Percentiles rank a stretch among this genome's conserved stretches.
phyloP scores from a whole-genome alignment of 1,140 invertebrate species.

The Temnothorax longispinosus region DNA sequence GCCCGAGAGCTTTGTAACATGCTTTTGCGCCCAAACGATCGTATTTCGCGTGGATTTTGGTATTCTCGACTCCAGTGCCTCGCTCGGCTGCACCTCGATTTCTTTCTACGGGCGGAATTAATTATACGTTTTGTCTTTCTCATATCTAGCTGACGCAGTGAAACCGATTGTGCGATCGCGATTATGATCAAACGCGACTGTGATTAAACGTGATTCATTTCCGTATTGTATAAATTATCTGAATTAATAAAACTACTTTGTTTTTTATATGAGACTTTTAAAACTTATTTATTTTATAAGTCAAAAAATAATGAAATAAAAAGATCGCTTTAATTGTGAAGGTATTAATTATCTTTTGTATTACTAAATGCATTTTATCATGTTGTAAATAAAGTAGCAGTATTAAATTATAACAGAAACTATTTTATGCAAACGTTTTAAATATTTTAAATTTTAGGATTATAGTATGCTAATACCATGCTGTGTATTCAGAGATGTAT shows the following conservation, averaged over 20 bases:
- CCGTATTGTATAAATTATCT: neutral
- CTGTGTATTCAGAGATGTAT: neutral
- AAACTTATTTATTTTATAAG: neutral
- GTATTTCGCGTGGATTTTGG: constrained; percentile 8
- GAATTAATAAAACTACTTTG: neutral
- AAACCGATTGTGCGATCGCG: neutral
- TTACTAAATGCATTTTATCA: neutral
- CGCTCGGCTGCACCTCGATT: neutral
- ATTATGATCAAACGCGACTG: neutral
- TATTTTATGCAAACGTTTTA: neutral
- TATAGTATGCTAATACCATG: neutral
- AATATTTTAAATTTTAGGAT: neutral
- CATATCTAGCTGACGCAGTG: neutral
- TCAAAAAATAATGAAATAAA: neutral
- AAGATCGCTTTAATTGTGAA: neutral
- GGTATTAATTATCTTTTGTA: neutral
- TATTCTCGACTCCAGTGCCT: constrained; percentile 15
- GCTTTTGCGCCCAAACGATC: neutral
- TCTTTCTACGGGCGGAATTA: constrained; percentile 39
- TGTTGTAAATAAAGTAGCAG: neutral
- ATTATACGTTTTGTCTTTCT: constrained; percentile 30
- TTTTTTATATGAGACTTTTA: neutral
- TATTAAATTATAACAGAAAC: neutral
- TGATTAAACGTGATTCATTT: neutral
- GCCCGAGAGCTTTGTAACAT: constrained; percentile 38